A percentile compares a stretch with the other conserved stretches of the same genome.
Evolutionary conservation across 2,797 vertebrate species (phyloP).

Genomic region (Notolepis coatsorum): DNA sequence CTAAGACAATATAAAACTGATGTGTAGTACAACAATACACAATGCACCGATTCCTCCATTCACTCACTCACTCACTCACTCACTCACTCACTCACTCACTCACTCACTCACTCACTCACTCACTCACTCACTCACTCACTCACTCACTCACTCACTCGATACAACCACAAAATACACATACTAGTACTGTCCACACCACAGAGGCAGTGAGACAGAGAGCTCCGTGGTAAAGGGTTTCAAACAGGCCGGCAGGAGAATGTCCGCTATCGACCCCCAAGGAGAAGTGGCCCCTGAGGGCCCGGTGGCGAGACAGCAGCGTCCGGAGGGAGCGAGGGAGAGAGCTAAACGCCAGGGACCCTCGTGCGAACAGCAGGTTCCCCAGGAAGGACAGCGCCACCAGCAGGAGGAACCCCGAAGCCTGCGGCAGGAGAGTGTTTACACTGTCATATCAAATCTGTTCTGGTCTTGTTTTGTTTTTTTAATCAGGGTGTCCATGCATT

Average conservation of each 20-base stretch:
- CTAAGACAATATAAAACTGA: no score
- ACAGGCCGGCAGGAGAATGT: not conserved
- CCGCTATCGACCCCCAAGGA: not conserved
- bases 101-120: not conserved
- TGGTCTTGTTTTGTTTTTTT: no score
- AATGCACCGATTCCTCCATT: no score
- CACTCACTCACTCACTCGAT: not conserved
- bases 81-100: not conserved
- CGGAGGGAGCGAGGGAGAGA: slow-evolving; percentile 44
- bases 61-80: not conserved
- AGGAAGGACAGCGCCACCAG: slow-evolving; percentile 61
- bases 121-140: not conserved
- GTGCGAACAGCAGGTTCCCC: slow-evolving; percentile 50
- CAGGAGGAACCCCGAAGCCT: slow-evolving; percentile 74
- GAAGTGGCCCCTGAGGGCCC: slow-evolving; percentile 27
- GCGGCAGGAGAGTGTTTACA: slow-evolving; percentile 7
- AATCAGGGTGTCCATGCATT: not conserved
- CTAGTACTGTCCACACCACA: slow-evolving; percentile 69
- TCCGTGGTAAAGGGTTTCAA: slow-evolving; percentile 24
- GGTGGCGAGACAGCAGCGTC: slow-evolving; percentile 31
- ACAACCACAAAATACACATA: no score
- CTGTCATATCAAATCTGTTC: no score
- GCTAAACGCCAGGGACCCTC: slow-evolving; percentile 38
- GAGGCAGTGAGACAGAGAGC: slow-evolving; percentile 42
- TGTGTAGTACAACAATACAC: no score